A percentile compares a stretch with the other conserved stretches of the same genome.
These are phyloP conservation scores for Octomys mimax DNA, from an alignment of 2,797 vertebrate species.

Conservation along the genomic window DNA sequence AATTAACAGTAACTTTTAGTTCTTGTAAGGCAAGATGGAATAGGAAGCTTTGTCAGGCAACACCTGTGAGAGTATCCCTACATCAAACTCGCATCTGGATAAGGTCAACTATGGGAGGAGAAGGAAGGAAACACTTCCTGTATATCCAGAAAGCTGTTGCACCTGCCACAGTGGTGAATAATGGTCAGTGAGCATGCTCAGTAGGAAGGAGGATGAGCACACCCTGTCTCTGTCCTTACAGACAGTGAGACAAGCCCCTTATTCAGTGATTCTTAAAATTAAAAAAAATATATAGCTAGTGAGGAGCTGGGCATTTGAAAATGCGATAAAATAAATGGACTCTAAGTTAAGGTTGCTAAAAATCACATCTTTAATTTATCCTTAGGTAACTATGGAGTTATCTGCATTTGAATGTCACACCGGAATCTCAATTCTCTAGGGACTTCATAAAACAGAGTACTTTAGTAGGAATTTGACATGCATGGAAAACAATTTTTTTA, in stretches of 20 bases:
- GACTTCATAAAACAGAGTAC: fast-evolving
- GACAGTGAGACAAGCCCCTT: fast-evolving
- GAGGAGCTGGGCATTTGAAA: neutral
- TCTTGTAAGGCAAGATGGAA: too few species aligned
- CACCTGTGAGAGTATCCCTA: fast-evolving
- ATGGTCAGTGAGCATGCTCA: fast-evolving
- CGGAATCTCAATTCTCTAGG: neutral
- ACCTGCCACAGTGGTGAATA: fast-evolving
- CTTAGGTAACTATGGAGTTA: neutral
- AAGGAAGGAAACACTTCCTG: neutral
- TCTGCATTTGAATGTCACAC: fast-evolving
- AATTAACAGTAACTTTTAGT: neutral
- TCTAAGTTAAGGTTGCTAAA: neutral
- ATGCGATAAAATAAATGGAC: neutral
- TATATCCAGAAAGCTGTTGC: neutral
- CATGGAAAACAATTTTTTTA: neutral
- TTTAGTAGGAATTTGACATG: neutral
- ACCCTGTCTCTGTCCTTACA: neutral
- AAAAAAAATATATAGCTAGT: fast-evolving
- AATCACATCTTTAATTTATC: too few species aligned
- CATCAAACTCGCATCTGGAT: fast-evolving
- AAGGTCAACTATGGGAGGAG: fast-evolving
- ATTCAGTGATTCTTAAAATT: fast-evolving
- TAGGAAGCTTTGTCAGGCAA: neutral
- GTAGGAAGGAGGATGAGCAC: neutral